Conservation (phyloP, 1,140 invertebrate species). For the Heterodera carotae region DNA sequence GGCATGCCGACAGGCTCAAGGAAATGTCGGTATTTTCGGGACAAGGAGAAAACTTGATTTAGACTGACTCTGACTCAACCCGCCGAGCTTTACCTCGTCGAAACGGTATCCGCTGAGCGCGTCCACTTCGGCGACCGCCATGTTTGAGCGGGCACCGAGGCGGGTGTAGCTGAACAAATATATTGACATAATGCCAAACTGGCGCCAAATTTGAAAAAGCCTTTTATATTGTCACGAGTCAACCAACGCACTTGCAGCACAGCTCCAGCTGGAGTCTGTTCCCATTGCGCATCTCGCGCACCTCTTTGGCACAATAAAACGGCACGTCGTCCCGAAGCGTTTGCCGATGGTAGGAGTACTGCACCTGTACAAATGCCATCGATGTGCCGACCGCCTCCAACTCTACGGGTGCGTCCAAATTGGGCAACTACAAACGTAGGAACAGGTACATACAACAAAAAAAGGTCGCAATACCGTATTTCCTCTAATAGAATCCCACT, state of each 20-base stretch:
- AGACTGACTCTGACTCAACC: conserved; percentile 37
- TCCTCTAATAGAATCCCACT: no score
- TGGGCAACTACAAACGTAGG: conserved; percentile 44
- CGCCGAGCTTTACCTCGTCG: conserved; percentile 39
- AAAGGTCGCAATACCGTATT: no score
- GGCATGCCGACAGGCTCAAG: no score
- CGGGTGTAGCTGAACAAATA: conserved; percentile 60
- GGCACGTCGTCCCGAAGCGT: conserved; percentile 57
- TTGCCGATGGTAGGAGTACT: conserved; percentile 61
- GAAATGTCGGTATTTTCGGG: no score
- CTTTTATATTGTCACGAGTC: no score
- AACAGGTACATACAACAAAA: conserved; percentile 7
- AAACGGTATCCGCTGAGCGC: conserved; percentile 57
- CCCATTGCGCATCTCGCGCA: conserved; percentile 57
- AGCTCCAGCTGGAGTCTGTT: conserved; percentile 60
- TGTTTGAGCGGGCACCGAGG: conserved; percentile 59
- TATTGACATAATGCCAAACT: no score
- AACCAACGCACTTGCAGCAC: conserved; percentile 63
- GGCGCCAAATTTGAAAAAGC: no score
- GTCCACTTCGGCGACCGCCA: conserved; percentile 62
- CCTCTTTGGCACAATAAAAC: conserved; percentile 61
- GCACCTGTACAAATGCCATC: conserved; percentile 61
- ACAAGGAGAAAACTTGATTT: no score
- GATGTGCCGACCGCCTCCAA: conserved; percentile 55
- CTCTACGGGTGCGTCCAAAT: conserved; percentile 53